Base-by-base conservation (phyloP, 1,140 invertebrate genomes). In the Papilio polytes region DNA sequence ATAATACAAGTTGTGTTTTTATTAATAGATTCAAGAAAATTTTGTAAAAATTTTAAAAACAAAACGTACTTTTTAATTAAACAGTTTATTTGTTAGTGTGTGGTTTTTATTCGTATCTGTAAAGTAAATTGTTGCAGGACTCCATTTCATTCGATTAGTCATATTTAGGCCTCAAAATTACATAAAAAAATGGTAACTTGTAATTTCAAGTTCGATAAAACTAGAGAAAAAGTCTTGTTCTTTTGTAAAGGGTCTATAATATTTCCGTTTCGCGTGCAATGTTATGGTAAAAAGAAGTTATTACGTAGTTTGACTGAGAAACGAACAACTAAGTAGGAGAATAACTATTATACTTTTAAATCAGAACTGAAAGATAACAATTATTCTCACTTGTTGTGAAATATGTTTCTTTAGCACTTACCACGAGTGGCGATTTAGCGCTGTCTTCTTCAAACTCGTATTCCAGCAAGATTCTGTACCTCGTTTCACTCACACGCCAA, bases 331-430 rank as follows among this genome's bases (percentile, higher is more conserved):
- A 3, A 10, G 15, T 46, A 44, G 8, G 81, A 78, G 78, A 81
- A 84, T 80, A 87, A 87, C 80, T 81, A 84, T 86, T 88, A 89
- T 89, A 82, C 79, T 86, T 88, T 86, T 89, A 86, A 86, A 78
- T 78, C 76, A 31, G 76, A 87, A 74, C 84, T 77, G 83, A 81
- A 74, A 90, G 88, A 89, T 88, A 89, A 88, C 91, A 85, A 93
- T 92, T 91, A 93, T 91, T 93, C 90, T 93, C 89, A 91, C 90
- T 92, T 92, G 91, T 90, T 90, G 93, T 87, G 87, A 90, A 90
- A 94, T 93, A 91, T 89, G 92, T 93, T 94, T 92, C 87, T 90
- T 87, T 91, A 88, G 89, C 92, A 89, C 89, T 91, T 91, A 92
- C 88, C 84, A 86, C 87, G 88, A 89, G 87, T 89, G 89, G 91